phyloP scores from a whole-genome alignment of 2,797 vertebrate species.

The Simalia tracyae region DNA sequence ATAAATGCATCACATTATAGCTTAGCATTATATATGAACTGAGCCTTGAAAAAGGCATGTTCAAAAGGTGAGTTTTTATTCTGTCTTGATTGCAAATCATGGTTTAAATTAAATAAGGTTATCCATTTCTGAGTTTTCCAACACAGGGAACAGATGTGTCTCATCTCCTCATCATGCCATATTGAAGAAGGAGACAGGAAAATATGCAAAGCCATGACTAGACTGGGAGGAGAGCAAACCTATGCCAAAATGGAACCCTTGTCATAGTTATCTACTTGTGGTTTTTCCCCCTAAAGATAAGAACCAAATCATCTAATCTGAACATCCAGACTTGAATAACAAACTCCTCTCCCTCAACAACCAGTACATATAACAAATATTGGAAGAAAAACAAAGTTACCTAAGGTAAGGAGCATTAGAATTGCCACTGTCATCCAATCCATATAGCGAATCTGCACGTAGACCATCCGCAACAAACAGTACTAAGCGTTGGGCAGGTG shows the following conservation, averaged over 20 bases:
- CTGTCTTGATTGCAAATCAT: not conserved
- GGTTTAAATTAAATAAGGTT: not conserved
- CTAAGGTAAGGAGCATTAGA: slow-evolving; percentile 85
- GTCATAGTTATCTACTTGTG: not conserved
- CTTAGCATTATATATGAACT: not conserved
- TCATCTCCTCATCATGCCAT: not conserved
- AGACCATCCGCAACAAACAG: slow-evolving; percentile 94
- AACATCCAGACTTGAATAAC: not conserved
- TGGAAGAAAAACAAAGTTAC: slow-evolving; percentile 65
- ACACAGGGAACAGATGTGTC: not conserved
- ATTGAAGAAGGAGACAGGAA: not conserved
- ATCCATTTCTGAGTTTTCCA: not conserved
- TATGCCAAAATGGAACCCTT: not conserved
- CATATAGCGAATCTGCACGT: slow-evolving; percentile 86
- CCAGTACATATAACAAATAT: not conserved
- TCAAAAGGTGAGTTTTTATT: not conserved
- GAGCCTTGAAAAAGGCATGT: not conserved
- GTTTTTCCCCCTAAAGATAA: not conserved
- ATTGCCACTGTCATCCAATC: slow-evolving; percentile 68
- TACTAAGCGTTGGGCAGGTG: slow-evolving; percentile 88
- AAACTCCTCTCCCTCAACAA: not conserved
- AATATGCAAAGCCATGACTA: not conserved
- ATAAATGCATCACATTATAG: not conserved
- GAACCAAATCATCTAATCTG: not conserved
- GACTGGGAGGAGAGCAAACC: not conserved